Evolutionary conservation across 2,113 vertebrate genomes (phyloP).

Genomic region (Alosa alosa): DNA sequence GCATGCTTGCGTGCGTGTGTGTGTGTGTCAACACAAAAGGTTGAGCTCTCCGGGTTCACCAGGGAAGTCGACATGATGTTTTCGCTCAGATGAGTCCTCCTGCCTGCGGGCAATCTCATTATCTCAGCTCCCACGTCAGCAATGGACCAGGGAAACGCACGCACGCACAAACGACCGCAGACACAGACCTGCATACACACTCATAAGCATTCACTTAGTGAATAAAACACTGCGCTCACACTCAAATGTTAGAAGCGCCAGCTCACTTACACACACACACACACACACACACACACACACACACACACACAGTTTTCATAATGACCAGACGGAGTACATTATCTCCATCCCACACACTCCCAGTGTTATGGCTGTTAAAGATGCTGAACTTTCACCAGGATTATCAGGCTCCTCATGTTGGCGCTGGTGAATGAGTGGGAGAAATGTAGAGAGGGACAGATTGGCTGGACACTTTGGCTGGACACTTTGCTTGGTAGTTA

Average conservation of each 20-base stretch:
- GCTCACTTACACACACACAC: neutral
- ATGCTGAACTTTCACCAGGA: neutral
- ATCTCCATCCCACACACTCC: neutral
- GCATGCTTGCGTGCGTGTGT: conserved; percentile 43
- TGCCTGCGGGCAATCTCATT: conserved; percentile 65
- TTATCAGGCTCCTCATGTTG: neutral
- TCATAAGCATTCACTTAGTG: neutral
- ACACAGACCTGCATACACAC: conserved; percentile 31
- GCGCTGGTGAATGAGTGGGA: neutral
- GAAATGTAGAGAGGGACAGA: neutral
- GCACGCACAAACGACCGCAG: neutral
- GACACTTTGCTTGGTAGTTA: neutral
- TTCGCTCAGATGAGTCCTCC: conserved; percentile 67
- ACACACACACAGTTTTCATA: neutral
- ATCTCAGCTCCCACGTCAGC: conserved; percentile 60
- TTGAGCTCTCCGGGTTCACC: conserved; percentile 64
- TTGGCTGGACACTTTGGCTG: neutral
- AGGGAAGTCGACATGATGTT: conserved; percentile 69
- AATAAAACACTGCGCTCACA: neutral
- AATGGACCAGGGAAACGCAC: conserved; percentile 49
- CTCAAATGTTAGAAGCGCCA: neutral
- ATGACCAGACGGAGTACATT: neutral
- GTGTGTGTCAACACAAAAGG: conserved; percentile 63
- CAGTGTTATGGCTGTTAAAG: neutral
- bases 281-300: conserved; percentile 6